Percentiles rank a stretch among this genome's conserved stretches.
These are phyloP conservation scores for Micropoecilia bifurca DNA, from an alignment of 2,797 vertebrate genomes.

Conservation along the genomic window DNA sequence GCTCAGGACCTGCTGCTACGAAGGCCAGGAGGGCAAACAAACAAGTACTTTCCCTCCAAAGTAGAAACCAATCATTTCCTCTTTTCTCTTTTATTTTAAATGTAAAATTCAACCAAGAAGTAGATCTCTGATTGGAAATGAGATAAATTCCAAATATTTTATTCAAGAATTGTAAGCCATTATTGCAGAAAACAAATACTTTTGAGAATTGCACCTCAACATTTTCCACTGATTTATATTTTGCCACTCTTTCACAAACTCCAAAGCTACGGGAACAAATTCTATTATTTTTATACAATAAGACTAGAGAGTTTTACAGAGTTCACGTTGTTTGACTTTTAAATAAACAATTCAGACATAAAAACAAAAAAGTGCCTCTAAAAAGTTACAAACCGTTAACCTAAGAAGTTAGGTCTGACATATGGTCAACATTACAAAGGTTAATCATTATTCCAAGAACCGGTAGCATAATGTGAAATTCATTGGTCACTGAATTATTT, in stretches of 20 bases:
- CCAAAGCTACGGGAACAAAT: neutral
- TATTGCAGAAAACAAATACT: too few relatives aligned
- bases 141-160: too few relatives aligned
- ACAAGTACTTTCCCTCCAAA: too few relatives aligned
- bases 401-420: neutral
- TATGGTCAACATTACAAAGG: conserved; percentile 26
- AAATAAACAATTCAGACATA: neutral
- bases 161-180: too few relatives aligned
- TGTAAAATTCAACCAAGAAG: too few relatives aligned
- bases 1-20: neutral
- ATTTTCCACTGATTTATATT: neutral
- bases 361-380: neutral
- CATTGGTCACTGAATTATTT: neutral
- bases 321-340: neutral
- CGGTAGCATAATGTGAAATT: conserved; percentile 9
- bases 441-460: conserved; percentile 30
- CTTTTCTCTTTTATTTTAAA: too few relatives aligned
- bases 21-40: neutral
- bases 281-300: neutral
- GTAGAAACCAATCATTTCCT: too few relatives aligned
- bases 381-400: neutral
- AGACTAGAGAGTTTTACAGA: neutral
- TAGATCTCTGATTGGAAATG: too few relatives aligned
- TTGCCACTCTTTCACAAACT: neutral
- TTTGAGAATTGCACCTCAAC: too few relatives aligned